Evolutionary conservation across 2,888 invertebrate genomes (phyloP).

Genomic region (Trissonchulus sp.): DNA sequence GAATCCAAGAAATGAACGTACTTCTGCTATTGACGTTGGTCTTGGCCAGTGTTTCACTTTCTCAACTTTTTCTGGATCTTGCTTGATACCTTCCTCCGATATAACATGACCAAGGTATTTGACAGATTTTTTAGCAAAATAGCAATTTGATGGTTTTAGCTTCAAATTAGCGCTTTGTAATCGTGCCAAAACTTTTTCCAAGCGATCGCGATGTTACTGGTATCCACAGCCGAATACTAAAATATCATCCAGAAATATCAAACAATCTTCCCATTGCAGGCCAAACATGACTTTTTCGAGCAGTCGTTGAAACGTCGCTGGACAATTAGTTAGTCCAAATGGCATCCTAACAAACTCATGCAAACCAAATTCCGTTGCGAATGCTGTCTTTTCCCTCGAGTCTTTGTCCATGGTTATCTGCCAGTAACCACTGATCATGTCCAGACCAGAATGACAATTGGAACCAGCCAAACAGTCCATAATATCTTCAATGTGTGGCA

Average conservation of each 20-base stretch:
- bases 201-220: slow-evolving; percentile 1
- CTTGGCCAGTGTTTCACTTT: not conserved
- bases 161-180: slow-evolving; percentile 8
- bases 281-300: not conserved
- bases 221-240: slow-evolving; percentile 4
- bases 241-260: slow-evolving; percentile 21
- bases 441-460: slow-evolving; percentile 28
- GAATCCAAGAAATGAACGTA: slow-evolving; percentile 20
- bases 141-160: slow-evolving; percentile 21
- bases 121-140: not conserved
- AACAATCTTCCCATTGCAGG: slow-evolving; percentile 18
- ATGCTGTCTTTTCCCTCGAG: not conserved
- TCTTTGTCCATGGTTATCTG: slow-evolving; percentile 8
- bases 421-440: slow-evolving; percentile 33
- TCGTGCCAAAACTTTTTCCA: not conserved
- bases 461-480: not conserved
- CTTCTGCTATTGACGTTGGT: not conserved
- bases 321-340: slow-evolving; percentile 15
- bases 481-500: slow-evolving; percentile 35
- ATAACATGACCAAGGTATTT: slow-evolving; percentile 20
- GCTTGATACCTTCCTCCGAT: slow-evolving; percentile 3
- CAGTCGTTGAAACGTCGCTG: slow-evolving; percentile 17
- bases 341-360: slow-evolving; percentile 16
- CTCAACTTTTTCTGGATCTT: slow-evolving; percentile 8
- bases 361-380: not conserved